Percentiles rank a stretch among this genome's conserved stretches.
Evolutionary conservation across 92 coral and sea anemone genomes (phyloP).

Genomic region (Isaurus tuberculatus): DNA sequence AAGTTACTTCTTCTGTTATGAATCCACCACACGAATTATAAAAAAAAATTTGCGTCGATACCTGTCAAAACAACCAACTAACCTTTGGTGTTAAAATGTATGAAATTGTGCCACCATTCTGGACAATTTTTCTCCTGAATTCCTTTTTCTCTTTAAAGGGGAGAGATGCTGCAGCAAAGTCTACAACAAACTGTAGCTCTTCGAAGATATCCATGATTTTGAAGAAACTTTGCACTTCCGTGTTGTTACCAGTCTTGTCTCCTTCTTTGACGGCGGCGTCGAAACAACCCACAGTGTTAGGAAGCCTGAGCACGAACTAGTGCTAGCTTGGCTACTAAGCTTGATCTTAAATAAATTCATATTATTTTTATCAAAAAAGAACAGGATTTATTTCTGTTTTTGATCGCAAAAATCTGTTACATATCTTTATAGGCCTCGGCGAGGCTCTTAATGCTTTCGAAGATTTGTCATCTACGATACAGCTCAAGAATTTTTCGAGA

Average conservation of each 20-base stretch:
- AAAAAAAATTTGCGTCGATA: not conserved
- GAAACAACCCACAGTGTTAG: not conserved
- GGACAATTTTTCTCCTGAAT: conserved; percentile 72
- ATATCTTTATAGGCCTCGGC: conserved; percentile 4
- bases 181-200: conserved; percentile 74
- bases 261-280: not conserved
- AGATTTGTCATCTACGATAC: conserved; percentile 19
- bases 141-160: conserved; percentile 90
- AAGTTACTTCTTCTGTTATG: too few relatives aligned
- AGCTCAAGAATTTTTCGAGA: not conserved
- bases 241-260: not conserved
- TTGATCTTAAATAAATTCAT: too few relatives aligned
- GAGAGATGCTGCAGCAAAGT: conserved; percentile 77
- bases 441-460: conserved; percentile 46
- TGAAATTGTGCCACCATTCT: conserved; percentile 88
- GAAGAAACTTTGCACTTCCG: not conserved
- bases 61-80: not conserved
- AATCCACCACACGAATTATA: too few relatives aligned
- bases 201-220: conserved; percentile 49
- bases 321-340: not conserved
- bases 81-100: conserved; percentile 87
- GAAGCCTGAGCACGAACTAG: not conserved
- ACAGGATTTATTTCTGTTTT: not conserved
- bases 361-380: not conserved
- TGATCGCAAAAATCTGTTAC: not conserved